These are phyloP conservation scores for Sceliomorpha sp. DNA, from an alignment of 2,888 invertebrate genomes.

Conservation along the genomic window DNA sequence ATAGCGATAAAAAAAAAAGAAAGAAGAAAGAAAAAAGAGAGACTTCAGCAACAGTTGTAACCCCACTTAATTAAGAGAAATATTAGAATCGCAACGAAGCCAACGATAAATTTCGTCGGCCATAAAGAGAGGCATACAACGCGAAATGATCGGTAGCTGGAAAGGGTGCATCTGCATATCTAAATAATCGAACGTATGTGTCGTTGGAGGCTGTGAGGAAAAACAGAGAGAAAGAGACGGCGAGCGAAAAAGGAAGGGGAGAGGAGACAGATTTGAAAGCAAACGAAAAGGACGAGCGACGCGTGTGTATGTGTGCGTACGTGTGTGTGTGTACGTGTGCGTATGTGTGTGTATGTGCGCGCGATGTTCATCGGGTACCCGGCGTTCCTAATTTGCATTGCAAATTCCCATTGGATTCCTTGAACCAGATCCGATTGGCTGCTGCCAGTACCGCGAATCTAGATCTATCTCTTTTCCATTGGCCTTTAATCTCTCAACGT, in stretches of 20 bases:
- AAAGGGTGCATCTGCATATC: constrained; percentile 78
- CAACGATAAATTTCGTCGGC: constrained; percentile 50
- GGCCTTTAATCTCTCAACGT: constrained; percentile 71
- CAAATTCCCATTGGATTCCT: constrained; percentile 79
- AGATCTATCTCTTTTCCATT: constrained; percentile 76
- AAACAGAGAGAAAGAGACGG: constrained; percentile 59
- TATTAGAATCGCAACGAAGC: constrained; percentile 53
- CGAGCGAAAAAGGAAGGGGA: constrained; percentile 44
- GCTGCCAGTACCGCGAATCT: constrained; percentile 77
- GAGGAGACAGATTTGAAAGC: constrained; percentile 54
- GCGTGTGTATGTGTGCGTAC: too few relatives aligned
- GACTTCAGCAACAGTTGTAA: too few relatives aligned
- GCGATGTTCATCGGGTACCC: constrained; percentile 62
- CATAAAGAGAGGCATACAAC: constrained; percentile 57
- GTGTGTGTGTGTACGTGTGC: too few relatives aligned
- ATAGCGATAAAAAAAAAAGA: constrained; percentile 24
- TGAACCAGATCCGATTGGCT: constrained; percentile 80
- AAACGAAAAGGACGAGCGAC: constrained; percentile 67
- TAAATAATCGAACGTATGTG: constrained; percentile 79
- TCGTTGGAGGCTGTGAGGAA: constrained; percentile 63
- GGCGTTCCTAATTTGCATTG: constrained; percentile 75
- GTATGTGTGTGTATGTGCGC: too few relatives aligned
- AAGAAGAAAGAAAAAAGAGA: constrained; percentile 27
- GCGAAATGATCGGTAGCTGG: constrained; percentile 58
- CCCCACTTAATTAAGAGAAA: constrained; percentile 55